phyloP scores from a whole-genome alignment of 92 coral and sea anemone species.

The Hydrozoanthus gracilis region DNA sequence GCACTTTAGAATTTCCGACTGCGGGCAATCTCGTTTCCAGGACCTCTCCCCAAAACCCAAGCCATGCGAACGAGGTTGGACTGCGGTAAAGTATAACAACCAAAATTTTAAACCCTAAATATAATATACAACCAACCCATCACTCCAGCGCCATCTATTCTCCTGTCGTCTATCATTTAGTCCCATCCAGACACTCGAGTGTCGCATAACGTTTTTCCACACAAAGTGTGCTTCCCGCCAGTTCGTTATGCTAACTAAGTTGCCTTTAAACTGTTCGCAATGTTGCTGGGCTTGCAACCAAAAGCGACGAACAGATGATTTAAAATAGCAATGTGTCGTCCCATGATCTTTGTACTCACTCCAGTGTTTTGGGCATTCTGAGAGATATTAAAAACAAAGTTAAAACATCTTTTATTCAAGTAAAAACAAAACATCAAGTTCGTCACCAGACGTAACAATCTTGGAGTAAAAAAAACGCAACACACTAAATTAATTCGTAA shows the following conservation, averaged over 20 bases:
- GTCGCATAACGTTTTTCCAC: constrained; percentile 16
- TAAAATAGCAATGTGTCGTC: constrained; percentile 27
- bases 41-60: no score
- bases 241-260: constrained; percentile 9
- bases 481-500: no score
- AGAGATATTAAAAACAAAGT: not conserved
- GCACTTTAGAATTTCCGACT: no score
- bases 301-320: constrained; percentile 25
- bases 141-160: constrained; percentile 33
- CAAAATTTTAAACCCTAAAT: not conserved
- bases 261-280: constrained; percentile 25
- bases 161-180: constrained; percentile 29
- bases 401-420: no score
- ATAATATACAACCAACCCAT: constrained; percentile 20
- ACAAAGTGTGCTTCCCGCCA: constrained; percentile 33
- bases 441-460: no score
- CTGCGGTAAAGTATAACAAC: not conserved
- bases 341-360: not conserved
- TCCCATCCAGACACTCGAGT: constrained; percentile 29
- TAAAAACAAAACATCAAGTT: no score
- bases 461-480: no score
- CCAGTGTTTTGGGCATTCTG: constrained; percentile 39
- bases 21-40: no score
- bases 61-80: no score
- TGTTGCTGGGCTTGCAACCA: constrained; percentile 25